Base-by-base conservation (phyloP, 2,113 vertebrate genomes). In the Peromyscus maniculatus region DNA sequence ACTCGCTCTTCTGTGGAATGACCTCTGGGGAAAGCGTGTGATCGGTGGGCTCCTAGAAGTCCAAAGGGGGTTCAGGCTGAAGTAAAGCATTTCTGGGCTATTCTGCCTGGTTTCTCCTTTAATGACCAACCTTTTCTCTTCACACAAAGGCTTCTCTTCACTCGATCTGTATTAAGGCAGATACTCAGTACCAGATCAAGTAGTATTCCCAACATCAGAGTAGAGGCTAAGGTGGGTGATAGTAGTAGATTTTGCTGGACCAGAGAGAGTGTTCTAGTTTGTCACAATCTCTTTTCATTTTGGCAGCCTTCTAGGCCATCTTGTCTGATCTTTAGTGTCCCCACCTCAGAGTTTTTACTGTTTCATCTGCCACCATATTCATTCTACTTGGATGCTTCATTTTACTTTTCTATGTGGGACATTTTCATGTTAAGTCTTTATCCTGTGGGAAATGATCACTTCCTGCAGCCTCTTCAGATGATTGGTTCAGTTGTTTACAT, bases 361-460 rank as follows among this genome's bases (percentile, higher is more conserved):
- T 75, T 96, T 71, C 10, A 55, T 28, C 43, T 39, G 66, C 59
- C 7, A 93, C 69, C 8, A 22, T 92, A 19, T 95, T 84, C 36
- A 90, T 94, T 95, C 52, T 94, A 57, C 39, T 72, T 24, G 3
- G 33, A 55, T 36, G 55, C 91, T 93, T 90, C 69, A 66, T 59
- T 97, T 97, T 91, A 59, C 80, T 96, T 97, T 95, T 67, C 72
- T 89, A 0, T 86, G 16, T n/a, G 64, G 59, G 39, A 1, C 7
- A 36, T 94, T 93, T 91, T 93, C 89, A 74, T 74, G 33, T 36
- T 86, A 93, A 79, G 67, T 4, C 24, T 67, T 95, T 87, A 72
- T 87, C 28, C 67, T 87, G 33, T 94, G 5, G 39, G 79, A 88
- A 93, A 72, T 89, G 21, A 82, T 49, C 57, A 24, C 91, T 94